A percentile compares a stretch with the other conserved stretches of the same genome.
Evolutionary conservation across 2,888 invertebrate genomes (phyloP).

Genomic region (Drosophila limbata): DNA sequence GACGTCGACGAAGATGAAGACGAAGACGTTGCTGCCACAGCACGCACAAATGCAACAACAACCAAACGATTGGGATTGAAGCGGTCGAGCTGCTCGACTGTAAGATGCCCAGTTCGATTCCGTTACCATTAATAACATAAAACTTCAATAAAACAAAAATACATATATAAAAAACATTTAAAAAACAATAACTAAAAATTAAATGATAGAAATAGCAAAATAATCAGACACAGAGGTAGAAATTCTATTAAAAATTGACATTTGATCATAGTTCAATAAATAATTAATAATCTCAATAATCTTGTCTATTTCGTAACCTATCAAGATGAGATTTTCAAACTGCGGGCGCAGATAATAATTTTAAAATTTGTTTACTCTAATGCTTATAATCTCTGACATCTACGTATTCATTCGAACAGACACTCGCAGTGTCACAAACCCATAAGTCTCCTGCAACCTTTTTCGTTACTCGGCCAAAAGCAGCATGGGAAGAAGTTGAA

Average conservation of each 20-base stretch:
- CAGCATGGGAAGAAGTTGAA: constrained; percentile 8
- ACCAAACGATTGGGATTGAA: neutral
- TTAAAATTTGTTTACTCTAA: neutral
- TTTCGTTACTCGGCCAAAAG: neutral
- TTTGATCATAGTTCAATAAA: too few relatives aligned
- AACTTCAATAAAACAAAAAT: neutral
- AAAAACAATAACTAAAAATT: too few relatives aligned
- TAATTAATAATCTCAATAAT: too few relatives aligned
- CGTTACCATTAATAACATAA: neutral
- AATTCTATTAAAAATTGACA: too few relatives aligned
- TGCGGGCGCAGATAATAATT: too few relatives aligned
- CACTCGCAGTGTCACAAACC: neutral
- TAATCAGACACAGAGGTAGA: too few relatives aligned
- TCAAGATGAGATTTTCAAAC: too few relatives aligned
- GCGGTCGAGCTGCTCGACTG: neutral
- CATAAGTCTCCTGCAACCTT: neutral
- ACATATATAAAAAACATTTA: neutral
- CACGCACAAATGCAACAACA: constrained; percentile 22
- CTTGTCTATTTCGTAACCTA: too few relatives aligned
- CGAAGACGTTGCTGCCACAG: constrained; percentile 22
- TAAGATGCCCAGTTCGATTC: neutral
- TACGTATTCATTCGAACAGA: too few relatives aligned
- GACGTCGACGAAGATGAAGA: constrained; percentile 8
- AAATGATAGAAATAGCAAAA: too few relatives aligned
- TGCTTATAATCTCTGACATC: neutral